Conservation (phyloP, 2,888 invertebrate genomes). For the Lasioglossum zephyrum region DNA sequence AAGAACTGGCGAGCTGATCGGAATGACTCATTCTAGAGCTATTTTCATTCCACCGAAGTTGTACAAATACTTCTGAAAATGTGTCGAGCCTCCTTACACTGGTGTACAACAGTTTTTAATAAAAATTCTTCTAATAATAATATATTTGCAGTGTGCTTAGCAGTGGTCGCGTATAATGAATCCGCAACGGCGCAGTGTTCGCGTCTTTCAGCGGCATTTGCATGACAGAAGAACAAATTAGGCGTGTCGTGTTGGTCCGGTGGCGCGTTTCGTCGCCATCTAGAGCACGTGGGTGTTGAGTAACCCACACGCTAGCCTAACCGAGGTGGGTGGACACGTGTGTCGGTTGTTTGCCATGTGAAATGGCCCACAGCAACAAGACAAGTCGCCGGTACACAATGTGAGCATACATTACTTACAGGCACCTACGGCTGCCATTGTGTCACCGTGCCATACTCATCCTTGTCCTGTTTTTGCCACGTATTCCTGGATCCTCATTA, state of each 20-base stretch:
- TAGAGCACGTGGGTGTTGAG: slow-evolving; percentile 44
- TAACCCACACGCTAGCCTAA: slow-evolving; percentile 38
- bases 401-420: slow-evolving; percentile 77
- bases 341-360: slow-evolving; percentile 59
- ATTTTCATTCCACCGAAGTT: too few relatives aligned
- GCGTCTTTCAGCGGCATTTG: slow-evolving; percentile 54
- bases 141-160: not conserved
- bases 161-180: not conserved
- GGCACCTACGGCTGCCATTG: slow-evolving; percentile 73
- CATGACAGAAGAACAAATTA: slow-evolving; percentile 59
- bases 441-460: slow-evolving; percentile 50
- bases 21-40: too few relatives aligned
- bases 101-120: not conserved
- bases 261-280: slow-evolving; percentile 26
- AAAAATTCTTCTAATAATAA: not conserved
- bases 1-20: too few relatives aligned
- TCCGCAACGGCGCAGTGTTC: not conserved
- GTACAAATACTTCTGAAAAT: too few relatives aligned
- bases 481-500: not conserved
- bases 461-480: slow-evolving; percentile 7
- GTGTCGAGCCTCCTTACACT: too few relatives aligned
- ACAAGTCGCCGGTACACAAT: slow-evolving; percentile 78
- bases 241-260: slow-evolving; percentile 1
- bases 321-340: slow-evolving; percentile 50
- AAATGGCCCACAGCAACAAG: slow-evolving; percentile 71